Evolutionary conservation across 2,113 vertebrate genomes (phyloP), one percentile per base, ranked within the genome.

Genomic region (Tretioscincus oriximinensis): DNA sequence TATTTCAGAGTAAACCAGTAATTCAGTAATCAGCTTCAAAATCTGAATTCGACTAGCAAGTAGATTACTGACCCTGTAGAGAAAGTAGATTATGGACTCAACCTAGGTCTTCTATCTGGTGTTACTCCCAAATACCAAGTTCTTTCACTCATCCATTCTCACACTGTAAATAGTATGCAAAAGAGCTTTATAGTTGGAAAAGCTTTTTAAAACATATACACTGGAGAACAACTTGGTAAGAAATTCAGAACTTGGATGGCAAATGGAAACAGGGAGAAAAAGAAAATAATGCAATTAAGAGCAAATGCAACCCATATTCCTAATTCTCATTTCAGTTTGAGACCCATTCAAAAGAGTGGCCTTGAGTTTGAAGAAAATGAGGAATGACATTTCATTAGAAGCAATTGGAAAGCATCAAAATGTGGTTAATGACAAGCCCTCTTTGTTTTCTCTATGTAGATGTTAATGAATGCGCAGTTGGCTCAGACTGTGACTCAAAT

Each of bases 381-480:
- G 26, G 60, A 58, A 69, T 18, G 11, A 26, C 54, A 18, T 14
- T 58, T 58, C 54, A 18, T 58, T 58, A 58, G 5, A 58, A n/a
- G 49, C 5, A 14, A 24, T 24, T 41, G 73, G 31, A 69, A 70
- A 41, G 16, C 20, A 28, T 1, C 6, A 71, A 81, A 29, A 9
- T 78, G 51, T 4, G 73, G 2, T 16, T 58, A 26, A 1, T 35
- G 67, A 68, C 8, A 78, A 63, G 4, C 60, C 41, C 22, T 5
- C 11, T 68, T n/a, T 58, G 73, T 71, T 82, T 11, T 9, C 91
- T 89, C 82, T 80, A 73, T 69, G 58, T 76, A 99, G 98, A 99
- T 93, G 95, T 99, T 63, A 97, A 99, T 65, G 98, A 99, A 89
- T 99, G 98, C 0, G 97, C 97, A 7, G 95, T 99, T 75, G 98